These are phyloP conservation scores for Drosophila mulleri DNA, from an alignment of 2,888 invertebrate species.

Conservation along the genomic window DNA sequence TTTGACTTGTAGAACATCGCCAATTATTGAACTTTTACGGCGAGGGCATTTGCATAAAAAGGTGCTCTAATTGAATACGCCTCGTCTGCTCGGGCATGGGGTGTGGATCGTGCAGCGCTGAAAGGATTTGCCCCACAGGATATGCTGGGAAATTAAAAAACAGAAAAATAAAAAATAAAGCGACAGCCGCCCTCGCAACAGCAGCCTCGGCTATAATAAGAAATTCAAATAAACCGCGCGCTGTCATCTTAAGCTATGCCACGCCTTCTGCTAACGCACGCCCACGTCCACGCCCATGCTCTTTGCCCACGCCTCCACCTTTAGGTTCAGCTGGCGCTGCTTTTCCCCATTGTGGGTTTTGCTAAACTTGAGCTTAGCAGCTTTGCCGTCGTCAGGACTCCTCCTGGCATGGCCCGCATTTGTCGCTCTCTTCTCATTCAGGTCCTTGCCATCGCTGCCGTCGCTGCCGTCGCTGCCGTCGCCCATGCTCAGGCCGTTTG, in stretches of 20 bases:
- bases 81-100: constrained; percentile 12
- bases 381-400: constrained; percentile 64
- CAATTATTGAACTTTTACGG: constrained; percentile 84
- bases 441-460: constrained; percentile 44
- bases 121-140: constrained; percentile 67
- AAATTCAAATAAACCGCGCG: constrained; percentile 83
- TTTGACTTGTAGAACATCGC: constrained; percentile 84
- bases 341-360: constrained; percentile 71
- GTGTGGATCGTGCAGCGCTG: constrained; percentile 18
- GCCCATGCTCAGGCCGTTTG: constrained; percentile 21
- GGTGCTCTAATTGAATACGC: constrained; percentile 76
- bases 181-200: constrained; percentile 20
- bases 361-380: constrained; percentile 82
- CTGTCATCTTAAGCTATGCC: constrained; percentile 83
- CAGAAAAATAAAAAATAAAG: constrained; percentile 8
- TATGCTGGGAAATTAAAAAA: constrained; percentile 59
- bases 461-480: constrained; percentile 39
- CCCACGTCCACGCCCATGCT: constrained; percentile 44
- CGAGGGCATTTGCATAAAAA: constrained; percentile 71
- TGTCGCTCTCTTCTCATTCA: constrained; percentile 61
- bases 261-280: constrained; percentile 71
- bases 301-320: constrained; percentile 60
- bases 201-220: constrained; percentile 70
- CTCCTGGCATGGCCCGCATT: constrained; percentile 65
- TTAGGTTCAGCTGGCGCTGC: constrained; percentile 49